Base-by-base conservation (phyloP, 1,140 invertebrate species). In the Drosophila elegans region DNA sequence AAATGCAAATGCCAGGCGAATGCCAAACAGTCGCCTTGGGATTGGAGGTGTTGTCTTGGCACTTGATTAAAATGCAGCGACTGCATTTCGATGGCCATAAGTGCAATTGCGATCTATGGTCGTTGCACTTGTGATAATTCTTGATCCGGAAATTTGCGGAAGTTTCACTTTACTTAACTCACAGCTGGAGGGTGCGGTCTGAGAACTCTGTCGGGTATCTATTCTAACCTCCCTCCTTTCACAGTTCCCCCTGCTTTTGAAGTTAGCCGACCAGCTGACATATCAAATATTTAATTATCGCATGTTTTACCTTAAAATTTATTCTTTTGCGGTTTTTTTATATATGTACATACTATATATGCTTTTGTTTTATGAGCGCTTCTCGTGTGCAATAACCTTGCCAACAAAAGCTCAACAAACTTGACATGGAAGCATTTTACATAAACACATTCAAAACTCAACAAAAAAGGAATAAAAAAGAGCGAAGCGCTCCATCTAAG, bases 331-430 rank as follows among this genome's bases (percentile, higher is more conserved):
- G 71, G 56, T 67, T 73, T 52, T 16, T 59, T 73, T 51, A 34
- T 51, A 49, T 49, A 48, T 44, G 29, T 46, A 13, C 45, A 27
- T 42, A 39, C 9, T 21, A 10, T 62, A 41, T 60, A 25, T 39
- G 3, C 54, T 41, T 57, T 41, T 62, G 29, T 12, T 71, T 68
- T 66, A 66, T 38, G 60, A 72, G 42, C 44, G 39, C 42, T 76
- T 66, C 71, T 84, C 72, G 60, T 80, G 54, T 84, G 76, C 76
- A 84, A 84, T 84, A 84, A 81, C 78, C 82, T 86, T 78, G 78
- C 68, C 54, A 62, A 42, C 48, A 45, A 74, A 25, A 56, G 63
- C 59, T 57, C 59, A 74, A 57, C 72, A 74, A 75, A 78, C 73
- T 74, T 73, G 62, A 78, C 67, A 77, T 77, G 64, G 48, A 61